Base-by-base conservation (phyloP, 2,797 vertebrate genomes). In the Dendrocincla fuliginosa region DNA sequence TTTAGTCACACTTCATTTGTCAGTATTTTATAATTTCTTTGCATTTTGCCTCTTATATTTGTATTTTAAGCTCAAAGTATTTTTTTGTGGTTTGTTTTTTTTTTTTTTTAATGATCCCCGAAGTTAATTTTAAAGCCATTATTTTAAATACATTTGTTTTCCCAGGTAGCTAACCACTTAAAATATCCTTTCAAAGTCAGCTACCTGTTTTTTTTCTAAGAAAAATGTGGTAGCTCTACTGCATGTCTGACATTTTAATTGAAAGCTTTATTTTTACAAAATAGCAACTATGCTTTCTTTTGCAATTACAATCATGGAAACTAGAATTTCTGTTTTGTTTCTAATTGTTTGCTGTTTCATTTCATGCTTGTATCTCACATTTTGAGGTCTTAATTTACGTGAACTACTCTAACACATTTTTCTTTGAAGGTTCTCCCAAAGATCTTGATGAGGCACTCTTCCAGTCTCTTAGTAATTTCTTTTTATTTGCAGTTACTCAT, bases 351-450 rank as follows among this genome's bases (percentile, higher is more conserved):
- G 97, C 97, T 96, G 95, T 95, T 98, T 98, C 98, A 98, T 98
- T 98, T 97, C 97, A 97, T 98, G 97, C 98, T 98, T 97, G 95
- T 97, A 93, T 98, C 96, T 98, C 96, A 97, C 97, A 95, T 98
- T 97, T 98, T 98, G 91, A 96, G 97, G 95, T 97, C 97, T 98
- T 97, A 97, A 98, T 98, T 98, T 98, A 93, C 95, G 97, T 98
- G 96, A 98, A 98, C 98, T 97, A 97, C 97, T 98, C 98, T 98
- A 98, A 98, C 96, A 95, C 98, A 46, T 98, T 98, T 98, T 98
- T 98, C 98, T 98, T 98, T 98, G 90, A 98, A 98, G 98, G 98
- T 98, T 98, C 97, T 98, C 95, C 98, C 98, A 98, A 98, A 98
- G 98, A 98, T 97, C 98, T 98, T 98, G 98, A 98, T 67, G 97